phyloP scores from a whole-genome alignment of 2,888 invertebrate genomes.

The Spisula subtruncata region DNA sequence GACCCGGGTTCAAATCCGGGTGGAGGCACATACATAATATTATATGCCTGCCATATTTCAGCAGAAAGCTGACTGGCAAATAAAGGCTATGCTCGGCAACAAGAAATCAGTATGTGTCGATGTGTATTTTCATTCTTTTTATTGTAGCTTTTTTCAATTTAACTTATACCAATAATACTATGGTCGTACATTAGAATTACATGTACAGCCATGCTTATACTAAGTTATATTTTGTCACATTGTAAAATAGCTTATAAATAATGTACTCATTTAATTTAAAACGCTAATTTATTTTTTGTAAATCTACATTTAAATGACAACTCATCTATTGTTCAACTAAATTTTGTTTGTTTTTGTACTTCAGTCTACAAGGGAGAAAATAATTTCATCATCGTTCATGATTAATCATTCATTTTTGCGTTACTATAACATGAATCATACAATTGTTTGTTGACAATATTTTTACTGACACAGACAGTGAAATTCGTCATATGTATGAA shows the following conservation, averaged over 20 bases:
- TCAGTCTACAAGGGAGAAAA: neutral
- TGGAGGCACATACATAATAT: no score
- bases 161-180: constrained; percentile 11
- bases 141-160: neutral
- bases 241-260: neutral
- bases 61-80: no score
- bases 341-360: neutral
- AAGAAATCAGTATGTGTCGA: neutral
- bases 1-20: no score
- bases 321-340: neutral
- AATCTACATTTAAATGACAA: neutral
- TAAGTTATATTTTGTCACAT: constrained; percentile 4
- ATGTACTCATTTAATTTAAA: constrained; percentile 27
- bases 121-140: neutral
- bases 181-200: no score
- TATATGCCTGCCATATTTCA: no score
- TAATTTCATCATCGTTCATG: neutral
- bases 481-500: neutral
- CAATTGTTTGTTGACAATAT: neutral
- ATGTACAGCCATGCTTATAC: no score
- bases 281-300: constrained; percentile 8
- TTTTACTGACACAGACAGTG: neutral
- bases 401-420: neutral
- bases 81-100: no score
- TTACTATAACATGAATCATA: neutral